Conservation (phyloP, 1,140 invertebrate genomes). For the Penaeus indicus region DNA sequence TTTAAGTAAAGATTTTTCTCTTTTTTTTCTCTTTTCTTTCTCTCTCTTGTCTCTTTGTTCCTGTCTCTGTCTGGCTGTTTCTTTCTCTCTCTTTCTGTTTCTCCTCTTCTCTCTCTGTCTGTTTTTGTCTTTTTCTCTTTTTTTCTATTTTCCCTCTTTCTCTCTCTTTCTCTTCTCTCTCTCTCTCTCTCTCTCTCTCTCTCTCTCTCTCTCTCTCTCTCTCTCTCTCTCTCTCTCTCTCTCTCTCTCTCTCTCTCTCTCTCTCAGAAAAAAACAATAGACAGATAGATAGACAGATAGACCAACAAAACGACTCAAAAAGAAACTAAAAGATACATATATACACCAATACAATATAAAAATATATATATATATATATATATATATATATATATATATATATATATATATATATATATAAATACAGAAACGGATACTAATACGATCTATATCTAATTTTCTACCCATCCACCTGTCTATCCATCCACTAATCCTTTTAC, state of each 20-base stretch:
- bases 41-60: no score
- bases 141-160: no score
- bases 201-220: not conserved
- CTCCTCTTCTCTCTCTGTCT: no score
- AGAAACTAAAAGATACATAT: not conserved
- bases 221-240: not conserved
- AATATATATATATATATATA: not conserved
- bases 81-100: no score
- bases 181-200: not conserved
- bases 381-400: not conserved
- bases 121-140: no score
- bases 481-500: no score
- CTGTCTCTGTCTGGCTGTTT: no score
- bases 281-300: not conserved
- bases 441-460: not conserved
- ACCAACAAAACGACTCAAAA: not conserved
- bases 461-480: not conserved
- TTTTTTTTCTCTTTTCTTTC: no score
- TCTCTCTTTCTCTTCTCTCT: not conserved
- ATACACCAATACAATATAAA: not conserved
- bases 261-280: not conserved
- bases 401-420: not conserved
- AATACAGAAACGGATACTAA: not conserved
- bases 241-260: not conserved
- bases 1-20: no score